Conservation (phyloP, 2,888 invertebrate species). For the Erebia epiphron region DNA sequence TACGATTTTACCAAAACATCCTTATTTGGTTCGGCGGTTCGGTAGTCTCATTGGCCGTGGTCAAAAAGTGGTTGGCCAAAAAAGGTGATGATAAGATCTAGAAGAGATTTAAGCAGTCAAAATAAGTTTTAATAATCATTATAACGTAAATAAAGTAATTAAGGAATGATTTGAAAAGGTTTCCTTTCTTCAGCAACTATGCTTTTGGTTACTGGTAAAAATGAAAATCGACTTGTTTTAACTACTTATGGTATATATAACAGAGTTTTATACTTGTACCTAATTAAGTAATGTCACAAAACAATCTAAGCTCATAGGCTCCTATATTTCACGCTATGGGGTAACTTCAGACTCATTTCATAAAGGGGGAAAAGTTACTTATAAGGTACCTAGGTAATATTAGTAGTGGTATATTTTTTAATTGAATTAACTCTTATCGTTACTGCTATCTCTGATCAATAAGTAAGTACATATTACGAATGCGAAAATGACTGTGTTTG, state of each 20-base stretch:
- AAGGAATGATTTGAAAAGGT: not conserved
- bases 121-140: not conserved
- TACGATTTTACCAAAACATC: not conserved
- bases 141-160: slow-evolving; percentile 10
- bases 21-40: slow-evolving; percentile 9
- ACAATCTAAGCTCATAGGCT: not conserved
- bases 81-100: slow-evolving; percentile 8
- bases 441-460: not conserved
- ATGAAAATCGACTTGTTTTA: not conserved
- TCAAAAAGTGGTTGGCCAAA: slow-evolving; percentile 3
- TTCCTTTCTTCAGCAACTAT: not conserved
- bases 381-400: not conserved
- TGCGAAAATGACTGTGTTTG: not conserved
- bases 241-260: not conserved
- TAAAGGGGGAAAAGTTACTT: not conserved
- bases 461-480: too few relatives aligned
- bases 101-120: not conserved
- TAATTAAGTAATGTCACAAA: not conserved
- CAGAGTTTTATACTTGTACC: not conserved
- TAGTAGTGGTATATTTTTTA: not conserved
- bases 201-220: too few relatives aligned
- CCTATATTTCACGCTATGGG: slow-evolving; percentile 8
- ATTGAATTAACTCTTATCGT: slow-evolving; percentile 7
- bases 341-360: slow-evolving; percentile 16
- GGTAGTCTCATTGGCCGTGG: slow-evolving; percentile 1